Percentiles rank a stretch among this genome's conserved stretches.
Evolutionary conservation across 2,113 vertebrate species (phyloP).

Genomic region (Psammodynastes pulverulentus): DNA sequence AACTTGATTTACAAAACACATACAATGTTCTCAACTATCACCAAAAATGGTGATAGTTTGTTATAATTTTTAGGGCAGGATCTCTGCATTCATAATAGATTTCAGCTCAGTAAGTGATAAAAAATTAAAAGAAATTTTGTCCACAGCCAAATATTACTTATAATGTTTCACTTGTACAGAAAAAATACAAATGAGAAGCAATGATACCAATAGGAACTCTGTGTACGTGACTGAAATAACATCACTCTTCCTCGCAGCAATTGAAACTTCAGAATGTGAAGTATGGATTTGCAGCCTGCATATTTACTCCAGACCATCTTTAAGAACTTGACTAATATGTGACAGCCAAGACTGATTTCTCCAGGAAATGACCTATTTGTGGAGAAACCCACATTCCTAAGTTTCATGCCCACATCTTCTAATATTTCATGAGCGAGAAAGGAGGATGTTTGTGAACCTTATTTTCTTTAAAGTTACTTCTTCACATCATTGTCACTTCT

Average conservation of each 20-base stretch:
- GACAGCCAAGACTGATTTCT: background rate
- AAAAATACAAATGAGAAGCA: background rate
- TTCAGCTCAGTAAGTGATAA: background rate
- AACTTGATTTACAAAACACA: background rate
- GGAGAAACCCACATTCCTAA: background rate
- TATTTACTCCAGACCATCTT: background rate
- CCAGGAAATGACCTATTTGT: background rate
- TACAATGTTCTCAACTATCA: background rate
- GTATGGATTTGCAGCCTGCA: background rate
- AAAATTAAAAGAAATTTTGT: background rate
- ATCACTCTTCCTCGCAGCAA: background rate
- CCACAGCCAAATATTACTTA: background rate
- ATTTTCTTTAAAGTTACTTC: background rate
- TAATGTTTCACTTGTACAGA: background rate
- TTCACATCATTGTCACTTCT: background rate
- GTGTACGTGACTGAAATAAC: background rate
- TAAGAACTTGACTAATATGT: background rate
- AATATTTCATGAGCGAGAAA: background rate
- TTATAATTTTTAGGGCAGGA: background rate
- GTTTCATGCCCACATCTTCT: background rate
- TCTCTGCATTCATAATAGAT: background rate
- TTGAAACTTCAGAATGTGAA: background rate
- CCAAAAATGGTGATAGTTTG: background rate
- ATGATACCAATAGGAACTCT: background rate
- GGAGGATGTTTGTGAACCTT: no score